phyloP scores from a whole-genome alignment of 2,888 invertebrate genomes.

The Sicus ferrugineus region DNA sequence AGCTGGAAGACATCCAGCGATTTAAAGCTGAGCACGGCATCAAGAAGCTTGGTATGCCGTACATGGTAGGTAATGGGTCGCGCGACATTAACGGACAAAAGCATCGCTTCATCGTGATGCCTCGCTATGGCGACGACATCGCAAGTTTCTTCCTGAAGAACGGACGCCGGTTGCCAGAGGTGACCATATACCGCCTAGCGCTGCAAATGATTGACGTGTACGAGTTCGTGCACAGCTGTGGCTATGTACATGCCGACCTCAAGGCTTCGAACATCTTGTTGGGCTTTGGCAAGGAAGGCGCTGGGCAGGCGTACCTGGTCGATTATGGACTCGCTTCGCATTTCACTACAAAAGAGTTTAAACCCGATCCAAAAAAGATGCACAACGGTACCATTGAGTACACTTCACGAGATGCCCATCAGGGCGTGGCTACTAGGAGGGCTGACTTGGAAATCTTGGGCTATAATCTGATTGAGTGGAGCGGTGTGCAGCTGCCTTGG shows the following conservation, averaged over 20 bases:
- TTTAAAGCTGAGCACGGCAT: conserved; percentile 45
- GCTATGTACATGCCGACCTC: conserved; percentile 94
- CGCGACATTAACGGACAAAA: conserved; percentile 77
- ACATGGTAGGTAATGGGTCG: conserved; percentile 83
- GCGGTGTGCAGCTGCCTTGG: conserved; percentile 86
- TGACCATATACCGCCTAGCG: conserved; percentile 81
- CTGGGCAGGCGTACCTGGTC: conserved; percentile 82
- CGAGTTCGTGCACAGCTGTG: conserved; percentile 89
- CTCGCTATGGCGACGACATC: conserved; percentile 87
- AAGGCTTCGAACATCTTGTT: conserved; percentile 94
- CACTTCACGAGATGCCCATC: conserved; percentile 94
- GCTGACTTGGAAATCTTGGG: conserved; percentile 94
- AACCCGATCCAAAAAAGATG: conserved; percentile 88
- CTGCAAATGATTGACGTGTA: conserved; percentile 88
- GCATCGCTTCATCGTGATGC: conserved; percentile 89
- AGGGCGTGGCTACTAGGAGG: conserved; percentile 86
- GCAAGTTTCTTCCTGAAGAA: conserved; percentile 78
- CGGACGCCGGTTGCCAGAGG: conserved; percentile 73
- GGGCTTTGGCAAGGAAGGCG: conserved; percentile 72
- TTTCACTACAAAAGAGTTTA: conserved; percentile 79
- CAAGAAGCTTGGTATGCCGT: conserved; percentile 53
- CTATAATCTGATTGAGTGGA: conserved; percentile 94
- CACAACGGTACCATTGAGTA: conserved; percentile 98
- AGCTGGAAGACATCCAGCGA: conserved; percentile 60
- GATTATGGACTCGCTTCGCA: conserved; percentile 92